Evolutionary conservation across 2,888 invertebrate genomes (phyloP), one percentile per base, ranked within the genome.

Genomic region (Melanostoma scalare): DNA sequence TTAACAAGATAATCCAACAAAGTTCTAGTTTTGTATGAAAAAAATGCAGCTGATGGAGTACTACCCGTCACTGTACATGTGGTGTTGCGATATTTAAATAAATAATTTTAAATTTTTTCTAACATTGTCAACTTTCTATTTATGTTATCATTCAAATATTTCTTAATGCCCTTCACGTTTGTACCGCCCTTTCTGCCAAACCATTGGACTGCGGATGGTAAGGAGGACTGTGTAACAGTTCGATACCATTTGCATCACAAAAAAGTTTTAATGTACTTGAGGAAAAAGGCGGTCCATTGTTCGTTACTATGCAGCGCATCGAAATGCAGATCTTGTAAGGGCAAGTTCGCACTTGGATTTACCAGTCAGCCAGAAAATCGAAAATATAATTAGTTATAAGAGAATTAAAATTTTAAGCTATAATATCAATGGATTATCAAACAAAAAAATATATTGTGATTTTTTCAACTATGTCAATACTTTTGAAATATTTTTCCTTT

Each of bases 171-270:
- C 4, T 55, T 69, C 36, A 48, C 20, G 55, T 68, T 44, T 68
- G 68, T n/a, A 52, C 68, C 38, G 42, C 48, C 30, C 69, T 40
- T 46, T 69, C 69, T n/a, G 55, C 69, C 30, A 44, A 46, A 48
- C 56, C 46, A 69, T 69, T 69, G 20, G 55, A 69, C 35, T 55
- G 40, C 31, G 69, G 69, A 35, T 69, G 55, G 53, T 69, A 44
- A 1, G 69, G 46, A 4, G 55, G 44, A 30, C 56, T 56, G 35
- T 53, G 10, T 42, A 42, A 40, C 35, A 35, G 3, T 8, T 38
- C 20, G 4, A 69, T 56, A 2, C 9, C 31, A 8, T 46, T 55
- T 31, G 42, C 10, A 9, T 56, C 35, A 44, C 38, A 69, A 44
- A 42, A 69, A 6, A 10, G 5, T 40, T 30, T 42, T 2, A 42